Evolutionary conservation across 2,113 vertebrate species (phyloP).

Genomic region (Coreoperca whiteheadi): DNA sequence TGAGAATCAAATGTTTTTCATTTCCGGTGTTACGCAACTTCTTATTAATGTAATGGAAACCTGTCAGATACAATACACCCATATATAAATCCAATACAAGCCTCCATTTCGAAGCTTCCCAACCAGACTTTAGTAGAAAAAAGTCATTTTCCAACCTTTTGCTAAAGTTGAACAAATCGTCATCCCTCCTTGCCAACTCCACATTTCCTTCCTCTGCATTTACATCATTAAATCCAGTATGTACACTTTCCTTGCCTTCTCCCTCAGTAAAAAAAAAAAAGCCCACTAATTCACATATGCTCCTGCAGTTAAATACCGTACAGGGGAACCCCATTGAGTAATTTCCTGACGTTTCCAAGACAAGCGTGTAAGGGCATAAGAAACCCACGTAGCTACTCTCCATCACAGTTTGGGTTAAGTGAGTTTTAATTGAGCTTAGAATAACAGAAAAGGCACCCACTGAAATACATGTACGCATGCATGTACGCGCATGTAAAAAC

Average conservation of each 20-base stretch:
- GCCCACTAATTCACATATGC: slow-evolving; percentile 50
- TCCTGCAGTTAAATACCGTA: slow-evolving; percentile 7
- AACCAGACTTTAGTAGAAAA: slow-evolving; percentile 16
- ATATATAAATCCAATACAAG: slow-evolving; percentile 17
- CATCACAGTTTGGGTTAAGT: slow-evolving; percentile 24
- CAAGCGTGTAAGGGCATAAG: not conserved
- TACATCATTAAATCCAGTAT: slow-evolving; percentile 60
- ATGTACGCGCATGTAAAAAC: slow-evolving; percentile 3
- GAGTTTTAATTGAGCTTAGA: slow-evolving; percentile 57
- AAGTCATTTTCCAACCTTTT: slow-evolving; percentile 47
- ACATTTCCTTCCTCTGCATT: slow-evolving; percentile 59
- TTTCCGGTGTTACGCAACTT: slow-evolving; percentile 8
- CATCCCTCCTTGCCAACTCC: slow-evolving; percentile 31
- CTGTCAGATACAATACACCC: slow-evolving; percentile 19
- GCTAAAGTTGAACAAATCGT: slow-evolving; percentile 13
- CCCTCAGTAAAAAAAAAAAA: slow-evolving; percentile 15
- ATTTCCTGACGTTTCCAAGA: slow-evolving; percentile 51
- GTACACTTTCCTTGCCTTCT: slow-evolving; percentile 43
- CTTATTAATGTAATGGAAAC: slow-evolving; percentile 33
- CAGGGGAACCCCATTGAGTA: slow-evolving; percentile 27
- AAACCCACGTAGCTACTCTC: slow-evolving; percentile 12
- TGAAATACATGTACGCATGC: not conserved
- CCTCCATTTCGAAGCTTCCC: slow-evolving; percentile 14
- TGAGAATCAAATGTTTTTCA: slow-evolving; percentile 19
- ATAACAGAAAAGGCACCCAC: slow-evolving; percentile 34